Evolutionary conservation across 2,888 invertebrate genomes (phyloP), one percentile per base, ranked within the genome.

Genomic region (Timandra comae): DNA sequence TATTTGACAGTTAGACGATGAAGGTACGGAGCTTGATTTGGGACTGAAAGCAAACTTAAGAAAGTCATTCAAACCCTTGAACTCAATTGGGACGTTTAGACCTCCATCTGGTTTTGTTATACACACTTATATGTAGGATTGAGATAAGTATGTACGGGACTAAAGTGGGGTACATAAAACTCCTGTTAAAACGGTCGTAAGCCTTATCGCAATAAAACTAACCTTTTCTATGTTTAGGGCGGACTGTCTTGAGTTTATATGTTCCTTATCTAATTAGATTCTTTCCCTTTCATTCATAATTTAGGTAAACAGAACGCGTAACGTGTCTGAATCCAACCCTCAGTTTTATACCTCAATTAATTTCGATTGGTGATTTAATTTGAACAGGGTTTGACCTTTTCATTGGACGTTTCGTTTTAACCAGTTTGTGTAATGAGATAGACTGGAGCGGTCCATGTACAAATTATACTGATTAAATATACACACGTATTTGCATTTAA

Each of bases 291-390:
- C 44, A 46, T 43, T 33, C 41, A 41, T 43, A 46, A 38, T 46
- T 42, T 35, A 42, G 16, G 32, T 37, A 43, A 38, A 33, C 42
- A 37, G 40, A 33, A 32, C 46, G 32, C 34, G 32, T 52, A 41
- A 44, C 50, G 49, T 49, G 45, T 52, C 38, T 46, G 38, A 22
- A 47, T 32, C 43, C 35, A 41, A 43, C 38, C 35, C 40, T 48
- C 55, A 51, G 44, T 66, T 66, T 59, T 57, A 65, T 57, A 61
- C 57, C 53, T 60, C 63, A 68, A 67, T 72, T 69, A 69, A 69
- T 69, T 63, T 56, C 48, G 64, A 63, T 63, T 58, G 58, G 47
- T 59, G 59, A 50, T 62, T 62, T 58, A 65, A 68, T 67, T 69
- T 62, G 53, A 56, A 56, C 55, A 56, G 60, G 61, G 67, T 69